Conservation (phyloP, 2,888 invertebrate genomes). For the Drosophila aldrichi region DNA sequence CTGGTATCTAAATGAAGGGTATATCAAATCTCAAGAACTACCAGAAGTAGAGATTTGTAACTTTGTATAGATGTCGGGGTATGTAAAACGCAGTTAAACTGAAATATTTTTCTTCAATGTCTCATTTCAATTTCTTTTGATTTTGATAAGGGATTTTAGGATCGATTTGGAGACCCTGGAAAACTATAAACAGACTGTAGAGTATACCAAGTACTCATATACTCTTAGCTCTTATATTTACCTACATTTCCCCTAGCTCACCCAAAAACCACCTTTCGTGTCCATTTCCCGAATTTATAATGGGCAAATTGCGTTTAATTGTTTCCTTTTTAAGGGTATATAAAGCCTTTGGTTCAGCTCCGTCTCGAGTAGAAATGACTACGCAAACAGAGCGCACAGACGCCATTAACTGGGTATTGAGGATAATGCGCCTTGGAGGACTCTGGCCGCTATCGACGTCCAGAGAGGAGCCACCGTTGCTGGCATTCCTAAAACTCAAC, state of each 20-base stretch:
- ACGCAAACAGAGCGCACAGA: slow-evolving; percentile 48
- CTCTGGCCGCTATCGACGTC: slow-evolving; percentile 59
- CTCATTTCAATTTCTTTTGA: not conserved
- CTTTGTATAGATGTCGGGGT: not conserved
- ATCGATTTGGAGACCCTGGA: too few relatives aligned
- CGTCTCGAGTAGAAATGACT: slow-evolving; percentile 35
- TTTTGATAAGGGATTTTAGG: too few relatives aligned
- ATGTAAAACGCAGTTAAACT: not conserved
- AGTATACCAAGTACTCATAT: not conserved
- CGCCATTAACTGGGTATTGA: slow-evolving; percentile 45
- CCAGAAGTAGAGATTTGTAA: not conserved
- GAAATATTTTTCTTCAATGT: not conserved
- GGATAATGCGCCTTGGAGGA: slow-evolving; percentile 52
- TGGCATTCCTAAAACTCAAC: slow-evolving; percentile 28
- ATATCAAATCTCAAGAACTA: not conserved
- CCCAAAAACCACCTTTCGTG: slow-evolving; percentile 21
- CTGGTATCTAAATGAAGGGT: not conserved
- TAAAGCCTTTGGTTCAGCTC: slow-evolving; percentile 32
- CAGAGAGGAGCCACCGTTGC: slow-evolving; percentile 10
- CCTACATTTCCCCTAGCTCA: too few relatives aligned
- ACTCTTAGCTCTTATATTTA: not conserved
- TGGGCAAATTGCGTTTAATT: slow-evolving; percentile 57
- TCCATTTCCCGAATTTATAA: slow-evolving; percentile 39
- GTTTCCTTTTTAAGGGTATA: slow-evolving; percentile 8
- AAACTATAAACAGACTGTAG: not conserved